Evolutionary conservation across 2,888 invertebrate genomes (phyloP).

Genomic region (Xestoiulus laeticollis): DNA sequence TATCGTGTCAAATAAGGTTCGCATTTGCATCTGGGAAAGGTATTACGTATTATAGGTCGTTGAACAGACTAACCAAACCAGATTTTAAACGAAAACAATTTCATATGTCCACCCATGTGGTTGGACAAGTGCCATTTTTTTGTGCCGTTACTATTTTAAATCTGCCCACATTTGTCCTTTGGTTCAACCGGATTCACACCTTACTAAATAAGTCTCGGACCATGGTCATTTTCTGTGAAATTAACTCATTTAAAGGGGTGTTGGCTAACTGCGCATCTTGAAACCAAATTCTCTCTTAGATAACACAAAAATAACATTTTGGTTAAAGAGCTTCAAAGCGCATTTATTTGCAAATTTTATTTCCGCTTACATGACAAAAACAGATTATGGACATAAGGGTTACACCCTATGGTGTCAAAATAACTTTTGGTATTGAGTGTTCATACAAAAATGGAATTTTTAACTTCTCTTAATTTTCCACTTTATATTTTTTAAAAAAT

Average conservation of each 20-base stretch:
- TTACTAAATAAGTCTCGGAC: conserved; percentile 35
- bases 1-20: conserved; percentile 35
- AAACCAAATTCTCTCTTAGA: neutral
- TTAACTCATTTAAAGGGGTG: neutral
- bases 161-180: conserved; percentile 20
- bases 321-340: neutral
- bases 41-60: conserved; percentile 6
- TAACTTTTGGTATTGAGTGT: too few relatives aligned
- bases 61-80: conserved; percentile 4
- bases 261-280: neutral
- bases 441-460: too few relatives aligned
- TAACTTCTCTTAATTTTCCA: too few relatives aligned
- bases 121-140: neutral
- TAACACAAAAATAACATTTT: neutral
- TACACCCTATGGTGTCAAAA: too few relatives aligned
- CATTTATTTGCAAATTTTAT: conserved; percentile 21
- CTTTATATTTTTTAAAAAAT: too few relatives aligned
- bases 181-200: conserved; percentile 8
- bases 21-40: neutral
- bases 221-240: neutral
- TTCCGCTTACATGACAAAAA: neutral
- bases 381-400: too few relatives aligned
- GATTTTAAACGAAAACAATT: neutral
- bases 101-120: neutral
- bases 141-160: neutral